Evolutionary conservation across 2,113 vertebrate genomes (phyloP).

Genomic region (Zosterops lateralis): DNA sequence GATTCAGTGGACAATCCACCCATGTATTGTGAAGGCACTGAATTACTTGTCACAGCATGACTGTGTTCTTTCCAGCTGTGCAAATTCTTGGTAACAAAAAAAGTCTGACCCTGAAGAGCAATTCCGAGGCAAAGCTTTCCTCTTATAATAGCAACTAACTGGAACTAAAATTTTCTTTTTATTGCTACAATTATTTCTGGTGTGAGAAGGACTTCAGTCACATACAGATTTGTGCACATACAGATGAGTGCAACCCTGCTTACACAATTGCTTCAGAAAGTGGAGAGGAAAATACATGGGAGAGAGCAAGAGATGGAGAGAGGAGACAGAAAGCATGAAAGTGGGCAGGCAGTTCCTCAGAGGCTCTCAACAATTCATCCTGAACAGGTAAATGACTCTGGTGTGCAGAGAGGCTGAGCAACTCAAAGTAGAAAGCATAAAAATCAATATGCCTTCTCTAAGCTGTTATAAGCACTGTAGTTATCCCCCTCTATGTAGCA

Average conservation of each 20-base stretch:
- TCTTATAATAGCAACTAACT: background rate
- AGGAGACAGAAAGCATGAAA: background rate
- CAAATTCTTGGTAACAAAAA: background rate
- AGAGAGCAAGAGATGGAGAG: background rate
- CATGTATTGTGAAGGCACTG: background rate
- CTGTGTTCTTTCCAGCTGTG: background rate
- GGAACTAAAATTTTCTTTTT: background rate
- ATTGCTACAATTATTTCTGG: background rate
- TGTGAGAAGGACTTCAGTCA: background rate
- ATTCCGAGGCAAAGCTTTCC: background rate
- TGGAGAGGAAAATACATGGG: background rate
- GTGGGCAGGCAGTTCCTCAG: background rate
- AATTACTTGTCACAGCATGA: background rate
- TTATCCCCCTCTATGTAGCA: background rate
- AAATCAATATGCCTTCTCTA: conserved; percentile 26
- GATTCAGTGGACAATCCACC: background rate
- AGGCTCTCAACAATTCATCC: background rate
- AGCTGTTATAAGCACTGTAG: conserved; percentile 1
- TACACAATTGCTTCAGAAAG: background rate
- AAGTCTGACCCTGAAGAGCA: background rate
- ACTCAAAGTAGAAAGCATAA: background rate
- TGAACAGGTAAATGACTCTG: background rate
- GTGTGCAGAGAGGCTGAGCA: background rate
- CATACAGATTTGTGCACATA: background rate
- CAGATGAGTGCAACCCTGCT: background rate